These are phyloP conservation scores for Panagrolaimus sp. DNA, from an alignment of 1,140 invertebrate species.

Conservation along the genomic window DNA sequence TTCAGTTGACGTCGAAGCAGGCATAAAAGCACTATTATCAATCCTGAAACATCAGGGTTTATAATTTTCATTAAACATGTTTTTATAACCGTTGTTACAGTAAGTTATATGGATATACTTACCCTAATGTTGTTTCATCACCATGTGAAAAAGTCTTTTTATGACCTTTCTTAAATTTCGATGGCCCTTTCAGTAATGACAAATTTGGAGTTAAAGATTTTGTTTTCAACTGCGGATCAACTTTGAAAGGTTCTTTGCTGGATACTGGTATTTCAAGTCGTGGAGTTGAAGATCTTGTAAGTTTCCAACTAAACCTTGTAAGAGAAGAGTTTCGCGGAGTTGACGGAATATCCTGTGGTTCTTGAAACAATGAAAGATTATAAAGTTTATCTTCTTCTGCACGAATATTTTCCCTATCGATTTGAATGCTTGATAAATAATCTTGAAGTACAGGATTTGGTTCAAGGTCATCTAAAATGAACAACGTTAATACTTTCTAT, in stretches of 20 bases:
- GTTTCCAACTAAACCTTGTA: background rate
- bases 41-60: background rate
- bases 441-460: background rate
- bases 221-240: background rate
- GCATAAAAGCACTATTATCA: background rate
- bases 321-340: background rate
- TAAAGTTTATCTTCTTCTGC: background rate
- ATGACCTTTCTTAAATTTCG: constrained; percentile 3
- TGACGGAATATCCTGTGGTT: background rate
- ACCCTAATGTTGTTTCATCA: background rate
- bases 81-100: no score
- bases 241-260: background rate
- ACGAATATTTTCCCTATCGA: background rate
- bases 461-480: background rate
- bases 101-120: no score
- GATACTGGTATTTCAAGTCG: background rate
- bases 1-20: background rate
- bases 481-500: background rate
- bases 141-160: background rate
- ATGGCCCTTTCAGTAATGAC: background rate
- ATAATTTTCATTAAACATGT: no score
- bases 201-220: background rate
- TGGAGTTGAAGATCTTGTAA: background rate
- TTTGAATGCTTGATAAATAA: background rate
- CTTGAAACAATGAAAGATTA: background rate